A percentile compares a stretch with the other conserved stretches of the same genome.
Evolutionary conservation across 2,113 vertebrate species (phyloP).

Genomic region (Ceyx margarethae): DNA sequence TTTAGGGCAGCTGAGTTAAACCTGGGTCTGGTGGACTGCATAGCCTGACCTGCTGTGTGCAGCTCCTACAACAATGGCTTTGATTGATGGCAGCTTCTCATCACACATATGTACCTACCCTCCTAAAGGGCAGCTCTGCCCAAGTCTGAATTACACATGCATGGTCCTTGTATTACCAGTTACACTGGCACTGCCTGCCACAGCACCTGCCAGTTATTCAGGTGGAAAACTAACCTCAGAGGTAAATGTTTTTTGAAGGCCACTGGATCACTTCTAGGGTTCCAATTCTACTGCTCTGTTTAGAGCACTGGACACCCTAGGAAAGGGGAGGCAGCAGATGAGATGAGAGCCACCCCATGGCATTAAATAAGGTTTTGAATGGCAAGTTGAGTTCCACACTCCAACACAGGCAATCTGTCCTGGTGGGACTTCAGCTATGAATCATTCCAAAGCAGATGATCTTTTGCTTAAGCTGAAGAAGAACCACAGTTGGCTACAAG

Average conservation of each 20-base stretch:
- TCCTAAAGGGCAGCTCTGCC: background rate
- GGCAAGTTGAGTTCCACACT: background rate
- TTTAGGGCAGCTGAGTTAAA: background rate
- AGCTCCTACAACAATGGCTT: background rate
- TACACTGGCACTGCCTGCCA: background rate
- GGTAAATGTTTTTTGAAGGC: background rate
- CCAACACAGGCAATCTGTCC: background rate
- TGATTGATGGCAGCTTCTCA: background rate
- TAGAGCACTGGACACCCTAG: background rate
- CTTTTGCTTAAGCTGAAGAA: background rate
- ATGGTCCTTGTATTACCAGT: background rate
- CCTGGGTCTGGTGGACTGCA: background rate
- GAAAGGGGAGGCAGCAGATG: background rate
- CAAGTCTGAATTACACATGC: background rate
- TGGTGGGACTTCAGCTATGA: background rate
- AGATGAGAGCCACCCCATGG: background rate
- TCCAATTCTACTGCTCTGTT: background rate
- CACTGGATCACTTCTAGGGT: background rate
- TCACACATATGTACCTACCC: background rate
- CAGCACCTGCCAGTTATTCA: background rate
- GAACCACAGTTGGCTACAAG: background rate
- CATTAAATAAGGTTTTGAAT: background rate
- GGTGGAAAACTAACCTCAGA: background rate
- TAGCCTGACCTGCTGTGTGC: rapidly evolving
- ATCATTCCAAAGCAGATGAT: background rate